phyloP scores from a whole-genome alignment of 1,140 invertebrate genomes.

The Dreissena polymorpha region DNA sequence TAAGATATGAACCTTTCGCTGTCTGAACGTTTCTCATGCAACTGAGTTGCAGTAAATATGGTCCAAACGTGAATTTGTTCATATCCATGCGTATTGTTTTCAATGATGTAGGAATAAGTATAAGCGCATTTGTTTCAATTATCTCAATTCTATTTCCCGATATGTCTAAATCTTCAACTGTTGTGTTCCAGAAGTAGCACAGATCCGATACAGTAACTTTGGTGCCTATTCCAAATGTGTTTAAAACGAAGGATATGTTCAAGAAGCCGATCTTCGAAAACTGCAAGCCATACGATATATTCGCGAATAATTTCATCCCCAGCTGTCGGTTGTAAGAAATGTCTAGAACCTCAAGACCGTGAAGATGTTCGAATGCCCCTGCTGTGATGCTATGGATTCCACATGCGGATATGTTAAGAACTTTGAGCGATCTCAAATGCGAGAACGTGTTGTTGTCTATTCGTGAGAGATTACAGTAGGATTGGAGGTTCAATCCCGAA shows the following conservation, averaged over 20 bases:
- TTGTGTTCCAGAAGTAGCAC: constrained; percentile 52
- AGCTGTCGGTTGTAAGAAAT: constrained; percentile 37
- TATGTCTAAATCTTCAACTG: too few species aligned
- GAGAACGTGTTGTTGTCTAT: too few species aligned
- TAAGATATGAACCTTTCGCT: neutral
- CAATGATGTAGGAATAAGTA: neutral
- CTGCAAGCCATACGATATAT: constrained; percentile 43
- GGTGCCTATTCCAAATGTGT: constrained; percentile 17
- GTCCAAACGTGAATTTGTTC: neutral
- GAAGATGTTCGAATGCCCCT: constrained; percentile 14
- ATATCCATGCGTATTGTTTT: neutral
- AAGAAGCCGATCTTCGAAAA: constrained; percentile 31
- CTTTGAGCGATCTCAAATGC: neutral
- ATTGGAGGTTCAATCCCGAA: too few species aligned
- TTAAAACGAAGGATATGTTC: constrained; percentile 19
- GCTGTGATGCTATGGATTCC: constrained; percentile 26
- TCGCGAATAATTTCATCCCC: constrained; percentile 27
- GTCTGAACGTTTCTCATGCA: neutral
- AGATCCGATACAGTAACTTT: neutral
- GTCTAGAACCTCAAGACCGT: constrained; percentile 35
- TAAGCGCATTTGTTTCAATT: too few species aligned
- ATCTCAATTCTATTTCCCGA: too few species aligned
- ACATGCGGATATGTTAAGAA: constrained; percentile 47
- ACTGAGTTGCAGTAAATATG: neutral
- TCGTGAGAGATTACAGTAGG: too few species aligned